Evolutionary conservation across 2,113 vertebrate genomes (phyloP).

Genomic region (Perccottus glenii): DNA sequence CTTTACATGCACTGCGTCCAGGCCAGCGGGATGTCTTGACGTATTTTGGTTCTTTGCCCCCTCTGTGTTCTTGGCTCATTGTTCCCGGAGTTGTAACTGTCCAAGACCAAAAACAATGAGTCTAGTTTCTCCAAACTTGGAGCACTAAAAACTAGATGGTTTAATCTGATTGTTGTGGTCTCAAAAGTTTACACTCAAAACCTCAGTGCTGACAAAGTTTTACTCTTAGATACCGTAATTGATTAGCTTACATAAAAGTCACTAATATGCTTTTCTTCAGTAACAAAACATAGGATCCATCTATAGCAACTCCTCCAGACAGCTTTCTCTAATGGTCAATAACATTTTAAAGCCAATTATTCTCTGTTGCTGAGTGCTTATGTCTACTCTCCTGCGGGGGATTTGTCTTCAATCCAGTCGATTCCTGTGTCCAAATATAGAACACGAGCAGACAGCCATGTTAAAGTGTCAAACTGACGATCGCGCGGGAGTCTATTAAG

Average conservation of each 20-base stretch:
- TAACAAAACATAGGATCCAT: background rate
- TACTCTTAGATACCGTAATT: background rate
- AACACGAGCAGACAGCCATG: conserved; percentile 32
- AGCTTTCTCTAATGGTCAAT: conserved; percentile 1
- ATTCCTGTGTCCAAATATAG: conserved; percentile 47
- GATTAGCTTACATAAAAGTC: background rate
- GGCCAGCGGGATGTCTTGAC: conserved; percentile 20
- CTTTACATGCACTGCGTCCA: conserved; percentile 11
- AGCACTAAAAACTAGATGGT: background rate
- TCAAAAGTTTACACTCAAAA: background rate
- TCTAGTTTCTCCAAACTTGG: conserved; percentile 8
- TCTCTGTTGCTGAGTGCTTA: conserved; percentile 26
- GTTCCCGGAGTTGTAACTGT: conserved; percentile 8
- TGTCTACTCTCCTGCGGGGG: conserved; percentile 34
- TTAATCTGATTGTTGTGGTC: background rate
- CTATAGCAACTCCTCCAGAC: background rate
- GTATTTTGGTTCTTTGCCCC: conserved; percentile 12
- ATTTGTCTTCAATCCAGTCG: conserved; percentile 34
- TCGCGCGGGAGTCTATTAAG: conserved; percentile 35
- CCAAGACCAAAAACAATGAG: conserved; percentile 8
- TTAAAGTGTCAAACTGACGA: conserved; percentile 40
- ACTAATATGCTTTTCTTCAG: conserved; percentile 1
- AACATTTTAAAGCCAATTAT: conserved; percentile 31
- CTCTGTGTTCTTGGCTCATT: conserved; percentile 30
- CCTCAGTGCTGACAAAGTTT: background rate